phyloP scores from a whole-genome alignment of 2,113 vertebrate genomes.

The Andinoacara biseriatus region DNA sequence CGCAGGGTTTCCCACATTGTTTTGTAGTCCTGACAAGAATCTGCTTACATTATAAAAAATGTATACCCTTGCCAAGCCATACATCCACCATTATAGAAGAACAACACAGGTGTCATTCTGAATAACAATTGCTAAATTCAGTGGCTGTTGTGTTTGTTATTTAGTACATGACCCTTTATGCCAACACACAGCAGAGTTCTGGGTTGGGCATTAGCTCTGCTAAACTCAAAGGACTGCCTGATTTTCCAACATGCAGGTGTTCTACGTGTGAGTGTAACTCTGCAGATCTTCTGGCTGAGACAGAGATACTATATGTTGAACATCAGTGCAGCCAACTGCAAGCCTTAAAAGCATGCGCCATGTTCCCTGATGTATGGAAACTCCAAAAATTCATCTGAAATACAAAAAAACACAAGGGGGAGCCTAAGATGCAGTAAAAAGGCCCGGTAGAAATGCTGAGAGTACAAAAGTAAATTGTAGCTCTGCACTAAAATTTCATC shows the following conservation, averaged over 20 bases:
- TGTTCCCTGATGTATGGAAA: neutral
- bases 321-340: conserved; percentile 10
- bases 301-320: conserved; percentile 3
- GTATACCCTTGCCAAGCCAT: neutral
- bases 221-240: neutral
- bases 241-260: neutral
- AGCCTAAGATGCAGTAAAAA: neutral
- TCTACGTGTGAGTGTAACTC: conserved; percentile 3
- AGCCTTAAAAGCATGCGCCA: neutral
- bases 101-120: neutral
- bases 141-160: neutral
- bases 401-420: neutral
- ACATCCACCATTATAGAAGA: neutral
- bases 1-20: neutral
- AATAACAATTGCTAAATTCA: neutral
- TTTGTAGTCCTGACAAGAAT: neutral
- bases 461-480: neutral
- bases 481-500: neutral
- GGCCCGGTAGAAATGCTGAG: neutral
- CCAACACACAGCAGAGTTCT: neutral
- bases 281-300: conserved; percentile 20
- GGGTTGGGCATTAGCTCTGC: neutral
- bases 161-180: neutral
- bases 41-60: conserved; percentile 5
- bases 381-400: neutral